phyloP scores from a whole-genome alignment of 1,140 invertebrate species.

The Charaxes varanes region DNA sequence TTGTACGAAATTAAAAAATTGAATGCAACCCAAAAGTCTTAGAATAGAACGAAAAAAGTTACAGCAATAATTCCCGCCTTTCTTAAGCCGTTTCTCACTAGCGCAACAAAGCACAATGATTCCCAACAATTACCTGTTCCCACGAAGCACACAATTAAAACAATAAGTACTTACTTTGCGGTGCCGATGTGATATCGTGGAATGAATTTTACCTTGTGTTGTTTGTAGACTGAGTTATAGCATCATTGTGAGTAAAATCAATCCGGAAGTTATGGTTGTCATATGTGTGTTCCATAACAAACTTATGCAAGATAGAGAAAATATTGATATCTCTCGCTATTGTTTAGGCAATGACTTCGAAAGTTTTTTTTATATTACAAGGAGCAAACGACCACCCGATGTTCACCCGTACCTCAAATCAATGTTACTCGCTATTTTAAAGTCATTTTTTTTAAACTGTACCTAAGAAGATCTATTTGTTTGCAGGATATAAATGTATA shows the following conservation, averaged over 20 bases:
- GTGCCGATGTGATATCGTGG: slow-evolving; percentile 28
- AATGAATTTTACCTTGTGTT: slow-evolving; percentile 31
- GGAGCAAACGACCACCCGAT: too few relatives aligned
- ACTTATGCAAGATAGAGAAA: background rate
- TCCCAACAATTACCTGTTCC: slow-evolving; percentile 55
- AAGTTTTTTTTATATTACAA: too few relatives aligned
- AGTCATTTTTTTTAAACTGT: too few relatives aligned
- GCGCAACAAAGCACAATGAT: slow-evolving; percentile 41
- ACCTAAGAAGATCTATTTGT: too few relatives aligned
- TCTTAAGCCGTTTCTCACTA: slow-evolving; percentile 36
- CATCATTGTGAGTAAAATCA: slow-evolving; percentile 28
- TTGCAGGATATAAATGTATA: too few relatives aligned
- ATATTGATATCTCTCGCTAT: too few relatives aligned
- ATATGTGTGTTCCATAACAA: background rate
- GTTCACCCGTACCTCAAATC: too few relatives aligned
- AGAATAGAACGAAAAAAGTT: slow-evolving; percentile 22
- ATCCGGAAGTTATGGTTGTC: background rate
- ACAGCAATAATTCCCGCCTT: slow-evolving; percentile 28
- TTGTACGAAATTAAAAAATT: slow-evolving; percentile 19
- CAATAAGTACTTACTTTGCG: slow-evolving; percentile 35
- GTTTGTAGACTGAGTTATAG: slow-evolving; percentile 38
- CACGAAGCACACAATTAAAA: slow-evolving; percentile 52
- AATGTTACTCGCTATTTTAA: too few relatives aligned
- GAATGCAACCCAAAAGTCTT: slow-evolving; percentile 16
- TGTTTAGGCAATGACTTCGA: too few relatives aligned